A percentile compares a stretch with the other conserved stretches of the same genome.
Evolutionary conservation across 2,113 vertebrate genomes (phyloP).

Genomic region (Muntiacus muntjak): DNA sequence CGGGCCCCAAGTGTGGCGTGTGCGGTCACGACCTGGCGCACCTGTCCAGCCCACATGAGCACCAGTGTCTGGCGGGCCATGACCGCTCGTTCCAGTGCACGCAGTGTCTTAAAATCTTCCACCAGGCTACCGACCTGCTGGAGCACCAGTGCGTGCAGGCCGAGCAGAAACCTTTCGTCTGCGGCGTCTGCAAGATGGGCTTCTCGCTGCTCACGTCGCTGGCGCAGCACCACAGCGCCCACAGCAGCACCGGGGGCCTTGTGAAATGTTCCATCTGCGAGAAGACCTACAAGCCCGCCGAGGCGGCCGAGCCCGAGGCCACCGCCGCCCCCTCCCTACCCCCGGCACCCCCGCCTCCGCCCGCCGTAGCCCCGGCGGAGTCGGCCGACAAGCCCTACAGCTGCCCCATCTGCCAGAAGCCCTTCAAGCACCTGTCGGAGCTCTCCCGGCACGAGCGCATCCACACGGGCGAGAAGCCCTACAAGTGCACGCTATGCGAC

Average conservation of each 20-base stretch:
- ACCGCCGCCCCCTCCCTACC: slow-evolving; percentile 60
- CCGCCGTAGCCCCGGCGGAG: slow-evolving; percentile 72
- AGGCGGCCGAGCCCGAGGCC: slow-evolving; percentile 74
- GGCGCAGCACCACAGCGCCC: slow-evolving; percentile 94
- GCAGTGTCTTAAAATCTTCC: slow-evolving; percentile 98
- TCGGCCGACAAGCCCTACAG: slow-evolving; percentile 92
- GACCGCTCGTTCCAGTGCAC: slow-evolving; percentile 98
- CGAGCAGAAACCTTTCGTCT: slow-evolving; percentile 98
- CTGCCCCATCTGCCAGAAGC: slow-evolving; percentile 96
- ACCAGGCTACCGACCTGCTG: slow-evolving; percentile 95
- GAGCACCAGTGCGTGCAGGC: slow-evolving; percentile 98
- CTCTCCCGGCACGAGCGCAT: slow-evolving; percentile 94
- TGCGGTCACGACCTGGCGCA: slow-evolving; percentile 95
- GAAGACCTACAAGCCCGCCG: slow-evolving; percentile 92
- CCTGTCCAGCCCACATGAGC: slow-evolving; percentile 93
- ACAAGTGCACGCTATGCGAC: slow-evolving; percentile 96
- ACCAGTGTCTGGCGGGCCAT: slow-evolving; percentile 93
- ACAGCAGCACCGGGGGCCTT: slow-evolving; percentile 86
- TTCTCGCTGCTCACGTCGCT: slow-evolving; percentile 96
- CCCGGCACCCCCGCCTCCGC: slow-evolving; percentile 3
- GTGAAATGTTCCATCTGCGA: slow-evolving; percentile 98
- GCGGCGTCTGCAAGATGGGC: slow-evolving; percentile 97
- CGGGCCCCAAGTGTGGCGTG: slow-evolving; percentile 91
- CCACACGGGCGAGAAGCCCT: slow-evolving; percentile 97
- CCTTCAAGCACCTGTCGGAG: slow-evolving; percentile 97